Evolutionary conservation across 2,888 invertebrate species (phyloP).

Genomic region (Eupsilia transversa): DNA sequence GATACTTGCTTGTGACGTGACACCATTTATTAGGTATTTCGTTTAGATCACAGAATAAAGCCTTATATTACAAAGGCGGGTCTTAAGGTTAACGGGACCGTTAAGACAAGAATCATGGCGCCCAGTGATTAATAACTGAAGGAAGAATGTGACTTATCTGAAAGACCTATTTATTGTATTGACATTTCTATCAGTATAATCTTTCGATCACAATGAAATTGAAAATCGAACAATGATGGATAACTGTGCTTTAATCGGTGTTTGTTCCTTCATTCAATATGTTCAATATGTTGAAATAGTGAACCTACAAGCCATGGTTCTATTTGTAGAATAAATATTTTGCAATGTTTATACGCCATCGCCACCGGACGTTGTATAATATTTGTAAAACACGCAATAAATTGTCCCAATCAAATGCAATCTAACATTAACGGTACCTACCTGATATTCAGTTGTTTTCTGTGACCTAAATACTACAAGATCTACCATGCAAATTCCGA

Average conservation of each 20-base stretch:
- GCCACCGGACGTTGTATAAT: constrained; percentile 17
- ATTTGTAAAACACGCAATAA: constrained; percentile 41
- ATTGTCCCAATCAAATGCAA: constrained; percentile 28
- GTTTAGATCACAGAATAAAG: constrained; percentile 61
- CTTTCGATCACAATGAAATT: constrained; percentile 57
- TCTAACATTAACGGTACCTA: constrained; percentile 39
- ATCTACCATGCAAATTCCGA: constrained; percentile 68
- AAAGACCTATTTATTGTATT: constrained; percentile 59
- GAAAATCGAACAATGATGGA: constrained; percentile 48
- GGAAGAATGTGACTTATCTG: constrained; percentile 47
- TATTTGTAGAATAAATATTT: constrained; percentile 14
- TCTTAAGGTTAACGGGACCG: constrained; percentile 68
- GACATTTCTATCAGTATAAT: constrained; percentile 59
- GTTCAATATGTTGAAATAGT: constrained; percentile 20
- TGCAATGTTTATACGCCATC: constrained; percentile 10
- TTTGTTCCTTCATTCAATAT: constrained; percentile 37
- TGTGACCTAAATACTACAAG: constrained; percentile 60
- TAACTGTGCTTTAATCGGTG: constrained; percentile 38
- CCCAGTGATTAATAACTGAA: constrained; percentile 57
- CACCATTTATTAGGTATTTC: constrained; percentile 75
- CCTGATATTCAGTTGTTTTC: constrained; percentile 54
- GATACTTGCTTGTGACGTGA: constrained; percentile 74
- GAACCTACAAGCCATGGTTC: constrained; percentile 3
- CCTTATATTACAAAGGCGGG: constrained; percentile 66
- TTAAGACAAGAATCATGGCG: constrained; percentile 64